Percentiles rank a stretch among this genome's conserved stretches.
Evolutionary conservation across 1,140 invertebrate species (phyloP).

Genomic region (Cotesia chilonis): DNA sequence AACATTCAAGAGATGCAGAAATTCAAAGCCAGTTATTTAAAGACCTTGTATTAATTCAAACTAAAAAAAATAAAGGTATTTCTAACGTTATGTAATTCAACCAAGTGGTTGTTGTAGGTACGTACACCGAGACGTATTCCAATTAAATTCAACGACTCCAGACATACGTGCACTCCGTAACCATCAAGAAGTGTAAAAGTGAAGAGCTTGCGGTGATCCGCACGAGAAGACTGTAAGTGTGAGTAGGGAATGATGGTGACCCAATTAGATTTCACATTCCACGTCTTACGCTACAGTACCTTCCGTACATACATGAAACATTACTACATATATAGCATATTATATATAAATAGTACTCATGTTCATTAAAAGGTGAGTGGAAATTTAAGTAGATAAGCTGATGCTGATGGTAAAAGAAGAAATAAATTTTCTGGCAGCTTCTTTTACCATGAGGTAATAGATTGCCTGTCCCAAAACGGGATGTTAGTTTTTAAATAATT

Average conservation of each 20-base stretch:
- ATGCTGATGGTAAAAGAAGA: too few relatives aligned
- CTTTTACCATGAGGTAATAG: too few relatives aligned
- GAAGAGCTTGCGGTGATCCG: slow-evolving; percentile 18
- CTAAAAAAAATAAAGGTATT: background rate
- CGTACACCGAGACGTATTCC: slow-evolving; percentile 30
- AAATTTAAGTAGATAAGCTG: too few relatives aligned
- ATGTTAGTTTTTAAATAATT: too few relatives aligned
- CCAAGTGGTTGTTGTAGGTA: slow-evolving; percentile 1
- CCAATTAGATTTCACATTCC: slow-evolving; percentile 51
- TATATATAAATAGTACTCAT: too few relatives aligned
- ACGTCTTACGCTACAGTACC: slow-evolving; percentile 13
- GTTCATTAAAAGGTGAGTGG: too few relatives aligned
- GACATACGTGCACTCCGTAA: slow-evolving; percentile 40
- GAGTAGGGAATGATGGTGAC: slow-evolving; percentile 39
- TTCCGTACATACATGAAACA: background rate
- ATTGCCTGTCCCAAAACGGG: too few relatives aligned
- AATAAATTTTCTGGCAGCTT: too few relatives aligned
- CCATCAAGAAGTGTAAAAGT: slow-evolving; percentile 4
- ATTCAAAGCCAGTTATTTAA: too few relatives aligned
- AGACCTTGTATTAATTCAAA: too few relatives aligned
- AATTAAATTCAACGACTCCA: slow-evolving; percentile 50
- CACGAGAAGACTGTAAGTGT: slow-evolving; percentile 14
- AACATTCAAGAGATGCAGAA: too few relatives aligned
- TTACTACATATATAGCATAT: background rate
- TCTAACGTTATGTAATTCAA: background rate